Evolutionary conservation across 2,797 vertebrate genomes (phyloP).

Genomic region (Epinephelus awoara): DNA sequence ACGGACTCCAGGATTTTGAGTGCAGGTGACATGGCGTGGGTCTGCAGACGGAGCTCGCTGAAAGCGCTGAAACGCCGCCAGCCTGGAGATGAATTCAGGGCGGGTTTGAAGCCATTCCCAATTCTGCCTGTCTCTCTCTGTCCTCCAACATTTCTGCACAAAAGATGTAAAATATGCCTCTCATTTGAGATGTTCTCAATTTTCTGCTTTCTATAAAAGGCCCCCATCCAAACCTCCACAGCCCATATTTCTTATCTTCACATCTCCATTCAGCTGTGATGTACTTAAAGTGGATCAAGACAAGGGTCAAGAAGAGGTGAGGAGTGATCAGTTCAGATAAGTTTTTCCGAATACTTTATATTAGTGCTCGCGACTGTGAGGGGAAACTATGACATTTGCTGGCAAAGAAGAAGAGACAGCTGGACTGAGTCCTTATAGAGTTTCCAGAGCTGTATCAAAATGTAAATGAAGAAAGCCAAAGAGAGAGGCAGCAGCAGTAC

Average conservation of each 20-base stretch:
- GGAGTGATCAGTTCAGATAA: neutral
- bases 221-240: neutral
- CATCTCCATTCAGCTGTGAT: neutral
- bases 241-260: neutral
- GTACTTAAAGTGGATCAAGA: neutral
- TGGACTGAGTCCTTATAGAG: slow-evolving; percentile 13
- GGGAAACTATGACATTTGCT: slow-evolving; percentile 47
- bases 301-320: slow-evolving; percentile 15
- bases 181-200: slow-evolving; percentile 28
- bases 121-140: neutral
- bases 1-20: slow-evolving; percentile 46
- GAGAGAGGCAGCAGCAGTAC: neutral
- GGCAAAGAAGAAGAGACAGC: slow-evolving; percentile 11
- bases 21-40: slow-evolving; percentile 39
- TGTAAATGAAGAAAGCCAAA: slow-evolving; percentile 26
- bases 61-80: slow-evolving; percentile 28
- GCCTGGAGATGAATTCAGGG: slow-evolving; percentile 30
- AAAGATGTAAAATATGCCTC: slow-evolving; percentile 1
- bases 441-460: slow-evolving; percentile 42
- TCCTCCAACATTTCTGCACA: slow-evolving; percentile 32
- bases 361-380: neutral
- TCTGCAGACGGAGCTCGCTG: slow-evolving; percentile 31
- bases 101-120: slow-evolving; percentile 49
- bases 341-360: slow-evolving; percentile 13
- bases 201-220: slow-evolving; percentile 5